These are phyloP conservation scores for Epistrophe eligans DNA, from an alignment of 2,888 invertebrate species.

Conservation along the genomic window DNA sequence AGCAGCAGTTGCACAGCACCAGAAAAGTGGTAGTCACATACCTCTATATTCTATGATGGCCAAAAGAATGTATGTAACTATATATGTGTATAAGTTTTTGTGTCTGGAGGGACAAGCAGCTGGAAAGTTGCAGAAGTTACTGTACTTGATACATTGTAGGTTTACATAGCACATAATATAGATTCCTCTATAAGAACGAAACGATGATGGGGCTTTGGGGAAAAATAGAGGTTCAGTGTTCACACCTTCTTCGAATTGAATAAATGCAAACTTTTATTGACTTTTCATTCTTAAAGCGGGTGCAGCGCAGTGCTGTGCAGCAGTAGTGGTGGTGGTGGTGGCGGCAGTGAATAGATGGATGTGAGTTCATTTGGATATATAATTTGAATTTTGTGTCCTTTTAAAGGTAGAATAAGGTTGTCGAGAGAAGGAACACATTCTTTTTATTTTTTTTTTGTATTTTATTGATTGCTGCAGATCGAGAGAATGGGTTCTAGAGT, in stretches of 20 bases:
- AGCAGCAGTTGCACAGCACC: slow-evolving; percentile 38
- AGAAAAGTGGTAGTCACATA: slow-evolving; percentile 70
- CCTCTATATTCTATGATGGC: not conserved
- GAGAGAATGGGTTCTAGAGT: slow-evolving; percentile 18
- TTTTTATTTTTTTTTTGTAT: not conserved
- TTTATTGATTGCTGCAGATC: slow-evolving; percentile 27
- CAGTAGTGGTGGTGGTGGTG: not conserved
- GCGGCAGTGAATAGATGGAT: slow-evolving; percentile 45
- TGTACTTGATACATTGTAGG: slow-evolving; percentile 51
- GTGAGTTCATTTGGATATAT: slow-evolving; percentile 60
- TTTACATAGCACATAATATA: not conserved
- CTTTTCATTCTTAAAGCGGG: slow-evolving; percentile 45
- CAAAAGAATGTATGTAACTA: slow-evolving; percentile 54
- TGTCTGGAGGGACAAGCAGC: not conserved
- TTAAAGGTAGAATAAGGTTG: slow-evolving; percentile 33
- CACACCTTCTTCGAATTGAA: slow-evolving; percentile 64
- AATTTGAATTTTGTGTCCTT: slow-evolving; percentile 64
- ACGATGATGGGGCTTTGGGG: slow-evolving; percentile 6
- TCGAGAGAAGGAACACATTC: slow-evolving; percentile 11
- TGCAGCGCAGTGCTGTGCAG: not conserved
- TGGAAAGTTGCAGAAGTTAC: slow-evolving; percentile 27
- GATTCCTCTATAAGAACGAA: slow-evolving; percentile 1
- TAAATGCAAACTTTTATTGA: slow-evolving; percentile 67
- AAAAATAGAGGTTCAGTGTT: slow-evolving; percentile 20
- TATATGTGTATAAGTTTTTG: slow-evolving; percentile 13